These are phyloP conservation scores for Dynastes maya DNA, from an alignment of 2,888 invertebrate genomes.

Conservation along the genomic window DNA sequence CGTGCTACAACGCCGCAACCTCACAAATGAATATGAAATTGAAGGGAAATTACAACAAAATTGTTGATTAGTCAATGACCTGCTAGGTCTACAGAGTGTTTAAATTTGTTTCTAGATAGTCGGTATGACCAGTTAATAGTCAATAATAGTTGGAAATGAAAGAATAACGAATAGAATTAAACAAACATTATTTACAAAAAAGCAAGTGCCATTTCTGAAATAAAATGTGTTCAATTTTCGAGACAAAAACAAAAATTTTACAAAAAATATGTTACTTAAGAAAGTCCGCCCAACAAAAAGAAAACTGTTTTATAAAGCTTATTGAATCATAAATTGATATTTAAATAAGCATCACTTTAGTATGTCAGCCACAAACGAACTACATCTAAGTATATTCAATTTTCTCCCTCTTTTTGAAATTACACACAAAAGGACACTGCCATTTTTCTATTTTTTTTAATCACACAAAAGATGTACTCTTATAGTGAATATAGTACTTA, in stretches of 20 bases:
- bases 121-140: not conserved
- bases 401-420: not conserved
- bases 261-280: not conserved
- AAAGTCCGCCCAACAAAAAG: not conserved
- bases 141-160: not conserved
- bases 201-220: slow-evolving; percentile 35
- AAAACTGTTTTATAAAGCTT: too few species aligned
- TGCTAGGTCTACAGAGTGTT: not conserved
- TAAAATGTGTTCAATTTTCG: slow-evolving; percentile 41
- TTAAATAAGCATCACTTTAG: not conserved
- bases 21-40: slow-evolving; percentile 41
- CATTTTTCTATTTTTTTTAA: not conserved
- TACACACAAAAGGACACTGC: slow-evolving; percentile 8
- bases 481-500: not conserved
- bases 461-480: not conserved
- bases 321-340: not conserved
- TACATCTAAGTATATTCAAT: not conserved
- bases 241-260: slow-evolving; percentile 13
- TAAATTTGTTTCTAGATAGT: slow-evolving; percentile 21
- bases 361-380: not conserved
- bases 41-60: slow-evolving; percentile 9
- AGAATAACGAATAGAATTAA: not conserved
- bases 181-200: not conserved
- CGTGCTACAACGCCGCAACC: slow-evolving; percentile 50
- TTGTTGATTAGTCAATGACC: not conserved